Percentiles rank a stretch among this genome's conserved stretches.
Conservation (phyloP, 2,113 vertebrate genomes). For the Pseudois nayaur region DNA sequence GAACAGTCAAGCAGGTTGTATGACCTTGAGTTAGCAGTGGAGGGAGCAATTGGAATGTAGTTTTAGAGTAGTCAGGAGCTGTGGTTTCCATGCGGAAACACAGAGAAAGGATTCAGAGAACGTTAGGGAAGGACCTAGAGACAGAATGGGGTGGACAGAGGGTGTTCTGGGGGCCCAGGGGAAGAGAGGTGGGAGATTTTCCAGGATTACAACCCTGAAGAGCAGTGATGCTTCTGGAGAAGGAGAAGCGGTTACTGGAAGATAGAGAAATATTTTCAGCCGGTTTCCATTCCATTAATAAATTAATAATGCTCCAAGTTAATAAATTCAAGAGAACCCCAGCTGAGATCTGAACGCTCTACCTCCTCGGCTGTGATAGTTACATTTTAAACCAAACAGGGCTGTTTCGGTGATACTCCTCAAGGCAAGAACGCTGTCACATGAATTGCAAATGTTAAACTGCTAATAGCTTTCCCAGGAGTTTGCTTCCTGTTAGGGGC, state of each 20-base stretch:
- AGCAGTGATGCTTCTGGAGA: background rate
- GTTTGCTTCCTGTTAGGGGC: conserved; percentile 54
- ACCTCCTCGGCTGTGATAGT: background rate
- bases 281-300: conserved; percentile 38
- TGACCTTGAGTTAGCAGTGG: background rate
- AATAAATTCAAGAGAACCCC: conserved; percentile 63
- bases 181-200: background rate
- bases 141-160: background rate
- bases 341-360: conserved; percentile 50
- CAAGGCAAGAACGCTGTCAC: conserved; percentile 25
- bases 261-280: conserved; percentile 38
- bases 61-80: no score
- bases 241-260: background rate
- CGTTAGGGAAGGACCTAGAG: no score
- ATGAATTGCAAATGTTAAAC: conserved; percentile 67
- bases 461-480: conserved; percentile 60
- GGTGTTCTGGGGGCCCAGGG: background rate
- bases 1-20: no score
- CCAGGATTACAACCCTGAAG: background rate
- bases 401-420: background rate
- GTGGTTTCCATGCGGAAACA: background rate
- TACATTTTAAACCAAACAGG: conserved; percentile 68
- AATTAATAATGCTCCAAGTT: background rate
- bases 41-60: background rate
- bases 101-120: background rate